A percentile compares a stretch with the other conserved stretches of the same genome.
Evolutionary conservation across 1,140 invertebrate genomes (phyloP).

Genomic region (Drosophila insularis): DNA sequence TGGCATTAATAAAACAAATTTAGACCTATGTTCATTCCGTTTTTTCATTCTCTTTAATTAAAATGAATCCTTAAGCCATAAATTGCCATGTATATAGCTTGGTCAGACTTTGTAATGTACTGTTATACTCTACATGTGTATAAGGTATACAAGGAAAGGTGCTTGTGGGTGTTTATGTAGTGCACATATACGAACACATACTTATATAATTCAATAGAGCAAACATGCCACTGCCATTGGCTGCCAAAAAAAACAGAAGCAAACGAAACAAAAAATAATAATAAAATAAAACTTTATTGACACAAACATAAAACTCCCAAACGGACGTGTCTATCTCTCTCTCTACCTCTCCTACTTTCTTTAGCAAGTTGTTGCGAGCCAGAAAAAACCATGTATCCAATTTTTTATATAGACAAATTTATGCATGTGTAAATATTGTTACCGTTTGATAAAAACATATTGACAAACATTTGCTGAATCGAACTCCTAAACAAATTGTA

Average conservation of each 20-base stretch:
- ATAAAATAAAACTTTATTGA: slow-evolving; percentile 80
- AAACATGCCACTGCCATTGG: slow-evolving; percentile 60
- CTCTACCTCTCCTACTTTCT: neutral
- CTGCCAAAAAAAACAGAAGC: slow-evolving; percentile 27
- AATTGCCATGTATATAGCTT: too few relatives aligned
- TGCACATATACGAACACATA: slow-evolving; percentile 11
- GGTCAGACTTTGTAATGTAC: too few relatives aligned
- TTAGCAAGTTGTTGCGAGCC: neutral
- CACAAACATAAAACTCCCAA: slow-evolving; percentile 74
- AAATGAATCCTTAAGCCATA: too few relatives aligned
- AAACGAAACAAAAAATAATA: slow-evolving; percentile 44
- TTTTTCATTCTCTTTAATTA: too few relatives aligned
- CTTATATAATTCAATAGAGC: slow-evolving; percentile 61
- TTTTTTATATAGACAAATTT: slow-evolving; percentile 59
- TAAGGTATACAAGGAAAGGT: slow-evolving; percentile 11
- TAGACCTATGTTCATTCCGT: too few relatives aligned
- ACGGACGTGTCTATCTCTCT: slow-evolving; percentile 44
- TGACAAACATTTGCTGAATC: slow-evolving; percentile 74
- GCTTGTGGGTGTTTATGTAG: slow-evolving; percentile 24
- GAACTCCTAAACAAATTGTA: slow-evolving; percentile 69
- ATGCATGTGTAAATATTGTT: slow-evolving; percentile 79
- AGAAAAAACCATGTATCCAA: slow-evolving; percentile 3
- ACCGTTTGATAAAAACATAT: slow-evolving; percentile 76
- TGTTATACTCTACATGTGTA: neutral
- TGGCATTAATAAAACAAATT: too few relatives aligned